Evolutionary conservation across 1,140 invertebrate species (phyloP).

Genomic region (Bombus huntii): DNA sequence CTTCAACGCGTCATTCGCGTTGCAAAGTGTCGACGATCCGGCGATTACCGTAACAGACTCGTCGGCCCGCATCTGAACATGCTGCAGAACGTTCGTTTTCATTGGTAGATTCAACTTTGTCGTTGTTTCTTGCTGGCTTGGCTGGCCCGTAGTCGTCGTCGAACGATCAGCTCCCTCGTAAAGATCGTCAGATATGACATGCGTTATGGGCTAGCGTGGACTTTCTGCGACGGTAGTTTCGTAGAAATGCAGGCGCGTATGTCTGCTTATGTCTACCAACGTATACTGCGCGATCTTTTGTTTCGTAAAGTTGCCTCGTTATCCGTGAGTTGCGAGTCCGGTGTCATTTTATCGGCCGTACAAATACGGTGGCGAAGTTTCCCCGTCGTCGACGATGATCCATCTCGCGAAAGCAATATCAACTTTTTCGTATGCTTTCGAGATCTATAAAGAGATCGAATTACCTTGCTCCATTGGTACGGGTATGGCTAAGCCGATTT

Average conservation of each 20-base stretch:
- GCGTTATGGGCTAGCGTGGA: constrained; percentile 26
- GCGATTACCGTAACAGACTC: constrained; percentile 23
- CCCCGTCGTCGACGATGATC: background rate
- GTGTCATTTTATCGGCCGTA: constrained; percentile 9
- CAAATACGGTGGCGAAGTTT: background rate
- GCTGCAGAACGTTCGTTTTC: constrained; percentile 12
- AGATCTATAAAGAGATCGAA: background rate
- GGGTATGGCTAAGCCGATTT: background rate
- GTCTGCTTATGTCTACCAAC: constrained; percentile 21
- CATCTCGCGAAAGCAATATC: background rate
- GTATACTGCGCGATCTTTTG: constrained; percentile 23
- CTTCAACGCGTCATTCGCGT: constrained; percentile 13
- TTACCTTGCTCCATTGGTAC: background rate
- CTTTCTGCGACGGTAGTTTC: constrained; percentile 53
- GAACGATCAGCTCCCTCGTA: constrained; percentile 60
- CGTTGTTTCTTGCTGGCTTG: constrained; percentile 48
- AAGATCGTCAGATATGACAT: constrained; percentile 61
- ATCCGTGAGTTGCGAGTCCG: constrained; percentile 20
- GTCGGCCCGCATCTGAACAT: background rate
- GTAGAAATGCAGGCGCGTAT: constrained; percentile 52
- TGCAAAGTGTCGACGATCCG: constrained; percentile 6
- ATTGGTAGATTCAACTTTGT: constrained; percentile 43
- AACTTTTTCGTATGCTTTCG: background rate
- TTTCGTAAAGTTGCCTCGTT: constrained; percentile 47
- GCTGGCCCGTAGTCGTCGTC: constrained; percentile 25